A percentile compares a stretch with the other conserved stretches of the same genome.
Conservation (phyloP, 2,113 vertebrate genomes). For the Cygnus atratus region DNA sequence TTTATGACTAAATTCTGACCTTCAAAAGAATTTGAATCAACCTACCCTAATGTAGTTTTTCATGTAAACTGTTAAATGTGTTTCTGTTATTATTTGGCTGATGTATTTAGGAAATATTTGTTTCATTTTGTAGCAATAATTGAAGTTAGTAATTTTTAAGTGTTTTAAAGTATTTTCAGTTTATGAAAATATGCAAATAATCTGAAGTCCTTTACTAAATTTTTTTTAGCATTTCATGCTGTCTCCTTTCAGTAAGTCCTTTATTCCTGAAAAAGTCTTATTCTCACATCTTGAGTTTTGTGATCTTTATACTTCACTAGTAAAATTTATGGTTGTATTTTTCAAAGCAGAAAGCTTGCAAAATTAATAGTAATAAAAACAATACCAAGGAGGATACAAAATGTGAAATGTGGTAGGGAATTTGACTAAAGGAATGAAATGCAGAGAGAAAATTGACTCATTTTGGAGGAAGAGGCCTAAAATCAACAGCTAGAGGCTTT, state of each 20-base stretch:
- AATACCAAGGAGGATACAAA: neutral
- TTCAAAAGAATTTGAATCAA: neutral
- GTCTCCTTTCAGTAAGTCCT: slow-evolving; percentile 62
- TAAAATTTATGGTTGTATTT: slow-evolving; percentile 52
- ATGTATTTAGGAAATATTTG: neutral
- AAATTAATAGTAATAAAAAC: slow-evolving; percentile 1
- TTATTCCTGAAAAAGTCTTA: slow-evolving; percentile 58
- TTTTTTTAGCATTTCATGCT: slow-evolving; percentile 66
- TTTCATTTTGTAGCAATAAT: neutral
- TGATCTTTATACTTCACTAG: slow-evolving; percentile 41
- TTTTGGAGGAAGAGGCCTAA: slow-evolving; percentile 28
- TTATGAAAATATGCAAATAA: slow-evolving; percentile 44
- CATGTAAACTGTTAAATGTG: neutral
- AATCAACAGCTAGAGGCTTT: neutral
- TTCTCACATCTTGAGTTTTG: slow-evolving; percentile 44
- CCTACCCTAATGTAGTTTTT: neutral
- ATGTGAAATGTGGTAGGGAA: neutral
- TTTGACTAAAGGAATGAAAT: slow-evolving; percentile 38
- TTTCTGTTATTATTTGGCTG: neutral
- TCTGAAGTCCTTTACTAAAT: slow-evolving; percentile 63
- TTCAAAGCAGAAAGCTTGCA: slow-evolving; percentile 67
- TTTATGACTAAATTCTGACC: neutral
- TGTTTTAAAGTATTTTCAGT: neutral
- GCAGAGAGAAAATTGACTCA: slow-evolving; percentile 21
- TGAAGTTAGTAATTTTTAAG: neutral